Evolutionary conservation across 1,140 invertebrate genomes (phyloP), one percentile per base, ranked within the genome.

Genomic region (Centruroides vittatus): DNA sequence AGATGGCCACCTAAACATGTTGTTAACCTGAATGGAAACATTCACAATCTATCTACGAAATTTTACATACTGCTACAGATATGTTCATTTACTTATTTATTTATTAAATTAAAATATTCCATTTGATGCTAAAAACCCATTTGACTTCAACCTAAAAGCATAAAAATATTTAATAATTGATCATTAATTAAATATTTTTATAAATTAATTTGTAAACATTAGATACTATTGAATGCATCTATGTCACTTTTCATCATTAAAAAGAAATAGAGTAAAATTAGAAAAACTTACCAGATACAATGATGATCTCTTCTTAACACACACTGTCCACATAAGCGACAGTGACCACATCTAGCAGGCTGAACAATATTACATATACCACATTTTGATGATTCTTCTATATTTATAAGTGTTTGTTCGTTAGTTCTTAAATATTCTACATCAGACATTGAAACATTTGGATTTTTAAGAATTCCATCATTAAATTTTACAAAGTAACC

Each of bases 271-370:
- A 56, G 3, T 2, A 56, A 5, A n/a, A 56, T 56, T 35, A 36
- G n/a, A 11, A 47, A 41, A 50, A 57, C 62, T 60, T 60, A 47
- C 62, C 62, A 63, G 7, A 60, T 35, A 57, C 51, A 59, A 49
- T 63, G 62, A 46, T 63, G 62, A 48, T 63, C 62, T 47, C 51
- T 51, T 46, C 41, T 60, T 10, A 55, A 55, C 0, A 63, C 57
- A 57, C 62, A 63, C 3, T 47, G 13, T 8, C 55, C 58, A 60
- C 62, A 63, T 6, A 63, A n/a, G 12, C 57, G 57, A 57, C 62
- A 63, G 12, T 63, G 62, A 48, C 51, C 50, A 48, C 57, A 59
- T 34, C 62, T 57, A 11, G 35, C 11, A 35, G 62, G 62, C 34
- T 60, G 54, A 12, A 52, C 12, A 36, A 47, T 47, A 46, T 48